These are phyloP conservation scores for Maniola jurtina DNA, from an alignment of 1,140 invertebrate genomes.

Conservation along the genomic window DNA sequence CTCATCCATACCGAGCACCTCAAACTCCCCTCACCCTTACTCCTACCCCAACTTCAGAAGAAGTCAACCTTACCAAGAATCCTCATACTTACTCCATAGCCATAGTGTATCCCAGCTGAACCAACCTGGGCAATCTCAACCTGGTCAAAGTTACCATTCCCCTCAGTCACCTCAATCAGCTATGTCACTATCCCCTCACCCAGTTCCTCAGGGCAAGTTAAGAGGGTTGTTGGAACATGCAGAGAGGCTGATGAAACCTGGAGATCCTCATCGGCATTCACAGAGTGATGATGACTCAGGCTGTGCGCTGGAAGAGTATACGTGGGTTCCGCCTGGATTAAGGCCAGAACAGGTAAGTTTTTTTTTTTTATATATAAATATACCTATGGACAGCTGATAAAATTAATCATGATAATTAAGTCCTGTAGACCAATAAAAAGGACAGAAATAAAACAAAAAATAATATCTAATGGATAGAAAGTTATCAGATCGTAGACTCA, in stretches of 20 bases:
- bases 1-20: conserved; percentile 60
- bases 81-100: conserved; percentile 44
- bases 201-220: conserved; percentile 72
- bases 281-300: conserved; percentile 98
- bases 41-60: conserved; percentile 60
- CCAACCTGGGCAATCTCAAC: conserved; percentile 35
- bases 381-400: too few species aligned
- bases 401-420: too few species aligned
- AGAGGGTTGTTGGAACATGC: conserved; percentile 76
- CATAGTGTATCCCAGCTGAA: conserved; percentile 56
- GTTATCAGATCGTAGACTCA: too few species aligned
- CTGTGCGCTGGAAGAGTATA: conserved; percentile 98
- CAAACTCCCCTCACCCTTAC: conserved; percentile 60
- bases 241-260: conserved; percentile 74
- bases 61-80: conserved; percentile 55
- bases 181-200: conserved; percentile 71
- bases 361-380: too few species aligned
- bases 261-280: conserved; percentile 91
- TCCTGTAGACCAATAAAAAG: too few species aligned
- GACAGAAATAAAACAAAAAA: too few species aligned
- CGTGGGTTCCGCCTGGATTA: conserved; percentile 97
- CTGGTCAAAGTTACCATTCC: conserved; percentile 55
- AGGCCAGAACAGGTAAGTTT: conserved; percentile 94
- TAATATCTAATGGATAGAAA: too few species aligned
- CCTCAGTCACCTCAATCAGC: conserved; percentile 64